Evolutionary conservation across 2,888 invertebrate genomes (phyloP).

Genomic region (Parasteatoda lunata): DNA sequence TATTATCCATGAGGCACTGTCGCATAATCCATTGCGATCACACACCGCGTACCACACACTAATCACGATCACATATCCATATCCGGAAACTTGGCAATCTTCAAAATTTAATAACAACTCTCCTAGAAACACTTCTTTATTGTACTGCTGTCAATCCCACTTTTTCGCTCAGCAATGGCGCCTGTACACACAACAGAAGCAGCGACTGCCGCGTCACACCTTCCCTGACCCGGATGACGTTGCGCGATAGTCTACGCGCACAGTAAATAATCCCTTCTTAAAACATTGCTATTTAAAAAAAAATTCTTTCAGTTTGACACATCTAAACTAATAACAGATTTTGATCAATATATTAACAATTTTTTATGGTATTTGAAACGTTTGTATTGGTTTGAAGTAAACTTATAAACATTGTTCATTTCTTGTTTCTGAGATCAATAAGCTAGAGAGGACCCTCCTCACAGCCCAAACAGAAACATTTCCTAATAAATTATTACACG

Average conservation of each 20-base stretch:
- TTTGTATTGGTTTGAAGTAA: neutral
- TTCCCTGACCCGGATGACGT: conserved; percentile 61
- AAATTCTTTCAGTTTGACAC: neutral
- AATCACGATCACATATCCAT: conserved; percentile 36
- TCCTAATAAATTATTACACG: conserved; percentile 57
- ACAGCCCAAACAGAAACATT: conserved; percentile 53
- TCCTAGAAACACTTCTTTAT: neutral
- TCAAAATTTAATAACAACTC: conserved; percentile 10
- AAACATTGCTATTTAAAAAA: neutral
- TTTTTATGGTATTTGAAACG: neutral
- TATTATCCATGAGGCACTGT: conserved; percentile 54
- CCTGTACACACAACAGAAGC: conserved; percentile 47
- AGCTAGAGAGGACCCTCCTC: conserved; percentile 50
- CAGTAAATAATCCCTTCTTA: conserved; percentile 35
- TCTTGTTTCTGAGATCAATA: conserved; percentile 54
- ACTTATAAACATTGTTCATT: conserved; percentile 37
- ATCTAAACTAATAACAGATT: neutral
- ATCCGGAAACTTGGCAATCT: conserved; percentile 9
- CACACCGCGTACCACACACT: conserved; percentile 17
- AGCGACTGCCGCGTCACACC: conserved; percentile 47
- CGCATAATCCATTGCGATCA: conserved; percentile 27
- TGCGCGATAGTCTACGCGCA: conserved; percentile 48
- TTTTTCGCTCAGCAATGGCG: conserved; percentile 61
- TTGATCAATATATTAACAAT: neutral
- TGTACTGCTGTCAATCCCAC: conserved; percentile 35